phyloP scores from a whole-genome alignment of 1,140 invertebrate species.

The Megalonaias nervosa region DNA sequence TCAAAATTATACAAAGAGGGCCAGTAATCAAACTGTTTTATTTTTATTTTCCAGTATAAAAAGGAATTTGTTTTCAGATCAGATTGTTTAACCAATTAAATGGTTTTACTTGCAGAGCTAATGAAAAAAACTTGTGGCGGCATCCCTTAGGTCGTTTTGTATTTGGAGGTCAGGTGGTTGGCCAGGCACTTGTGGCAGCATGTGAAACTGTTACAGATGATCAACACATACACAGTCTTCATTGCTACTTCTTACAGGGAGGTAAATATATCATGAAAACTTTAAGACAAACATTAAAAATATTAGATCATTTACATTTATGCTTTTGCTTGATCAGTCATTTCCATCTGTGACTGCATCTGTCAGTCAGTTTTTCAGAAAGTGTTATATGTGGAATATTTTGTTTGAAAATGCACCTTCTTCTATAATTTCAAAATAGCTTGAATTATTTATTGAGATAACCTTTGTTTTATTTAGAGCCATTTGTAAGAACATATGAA shows the following conservation, averaged over 20 bases:
- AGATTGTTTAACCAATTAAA: too few species aligned
- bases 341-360: not conserved
- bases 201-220: slow-evolving; percentile 57
- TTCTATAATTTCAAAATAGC: too few species aligned
- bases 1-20: too few species aligned
- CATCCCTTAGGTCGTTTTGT: slow-evolving; percentile 51
- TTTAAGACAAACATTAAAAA: not conserved
- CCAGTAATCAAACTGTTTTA: too few species aligned
- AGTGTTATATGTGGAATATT: too few species aligned
- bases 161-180: slow-evolving; percentile 68
- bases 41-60: too few species aligned
- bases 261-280: slow-evolving; percentile 40
- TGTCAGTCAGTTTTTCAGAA: too few species aligned
- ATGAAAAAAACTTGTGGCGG: slow-evolving; percentile 44
- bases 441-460: too few species aligned
- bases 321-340: not conserved
- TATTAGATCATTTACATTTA: not conserved
- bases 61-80: too few species aligned
- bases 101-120: slow-evolving; percentile 31
- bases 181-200: slow-evolving; percentile 67
- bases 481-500: too few species aligned
- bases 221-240: slow-evolving; percentile 63
- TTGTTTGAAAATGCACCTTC: too few species aligned
- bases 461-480: too few species aligned
- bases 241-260: slow-evolving; percentile 64